Percentiles rank a stretch among this genome's conserved stretches.
Evolutionary conservation across 2,888 invertebrate genomes (phyloP).

Genomic region (Ormyrus thymus): DNA sequence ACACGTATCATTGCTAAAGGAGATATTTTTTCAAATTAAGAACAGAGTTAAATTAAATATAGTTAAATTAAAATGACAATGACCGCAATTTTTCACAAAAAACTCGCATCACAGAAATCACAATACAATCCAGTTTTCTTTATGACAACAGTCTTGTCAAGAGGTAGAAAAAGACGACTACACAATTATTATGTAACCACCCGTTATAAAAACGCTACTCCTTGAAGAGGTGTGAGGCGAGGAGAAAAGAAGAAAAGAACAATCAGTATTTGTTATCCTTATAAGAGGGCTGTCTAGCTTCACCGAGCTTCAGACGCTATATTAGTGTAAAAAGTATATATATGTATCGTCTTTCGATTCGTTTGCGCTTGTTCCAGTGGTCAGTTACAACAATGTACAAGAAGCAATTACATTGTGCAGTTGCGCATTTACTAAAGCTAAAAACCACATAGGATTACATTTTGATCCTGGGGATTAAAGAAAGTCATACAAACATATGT

Average conservation of each 20-base stretch:
- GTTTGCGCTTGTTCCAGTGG: conserved; percentile 31
- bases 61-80: conserved; percentile 10
- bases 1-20: conserved; percentile 16
- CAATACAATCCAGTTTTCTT: conserved; percentile 40
- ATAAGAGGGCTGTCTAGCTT: conserved; percentile 15
- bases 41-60: neutral
- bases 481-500: neutral
- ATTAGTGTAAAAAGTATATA: conserved; percentile 28
- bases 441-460: conserved; percentile 34
- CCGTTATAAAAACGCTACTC: conserved; percentile 40
- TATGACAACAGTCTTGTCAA: conserved; percentile 44
- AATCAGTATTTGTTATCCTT: conserved; percentile 23
- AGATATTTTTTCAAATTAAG: conserved; percentile 4
- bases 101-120: conserved; percentile 31
- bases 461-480: conserved; percentile 1
- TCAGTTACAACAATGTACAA: conserved; percentile 47
- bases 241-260: conserved; percentile 16
- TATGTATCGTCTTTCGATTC: conserved; percentile 19
- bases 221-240: conserved; percentile 17
- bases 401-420: conserved; percentile 50
- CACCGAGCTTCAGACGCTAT: conserved; percentile 6
- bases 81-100: conserved; percentile 25
- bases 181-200: conserved; percentile 41
- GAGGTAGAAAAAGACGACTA: conserved; percentile 47
- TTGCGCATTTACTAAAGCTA: conserved; percentile 46